phyloP scores from a whole-genome alignment of 1,140 invertebrate genomes.

The Argopecten irradians region DNA sequence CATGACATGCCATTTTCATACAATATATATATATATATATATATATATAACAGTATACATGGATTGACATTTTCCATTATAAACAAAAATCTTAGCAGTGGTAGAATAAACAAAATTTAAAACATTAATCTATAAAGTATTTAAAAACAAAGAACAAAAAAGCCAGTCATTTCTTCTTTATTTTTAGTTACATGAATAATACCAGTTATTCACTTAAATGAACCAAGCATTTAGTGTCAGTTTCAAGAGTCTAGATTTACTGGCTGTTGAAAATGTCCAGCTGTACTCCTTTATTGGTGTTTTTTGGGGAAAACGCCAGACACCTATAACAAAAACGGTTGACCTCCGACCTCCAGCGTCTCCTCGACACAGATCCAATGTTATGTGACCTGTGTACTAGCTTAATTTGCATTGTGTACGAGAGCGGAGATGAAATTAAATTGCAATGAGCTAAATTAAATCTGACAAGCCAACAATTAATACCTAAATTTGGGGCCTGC shows the following conservation, averaged over 20 bases:
- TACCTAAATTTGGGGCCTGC: neutral
- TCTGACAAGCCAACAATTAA: slow-evolving; percentile 1
- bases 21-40: no score
- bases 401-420: slow-evolving; percentile 1
- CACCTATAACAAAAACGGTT: neutral
- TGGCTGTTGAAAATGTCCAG: neutral
- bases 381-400: neutral
- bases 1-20: no score
- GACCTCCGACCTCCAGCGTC: neutral
- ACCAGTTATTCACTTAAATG: no score
- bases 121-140: no score
- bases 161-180: no score
- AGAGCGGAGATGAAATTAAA: neutral
- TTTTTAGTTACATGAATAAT: no score
- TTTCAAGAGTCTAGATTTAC: neutral
- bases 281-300: neutral
- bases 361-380: neutral
- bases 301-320: neutral
- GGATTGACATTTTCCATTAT: no score
- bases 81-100: no score
- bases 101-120: no score
- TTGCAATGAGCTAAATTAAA: neutral
- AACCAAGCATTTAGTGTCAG: neutral
- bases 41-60: no score
- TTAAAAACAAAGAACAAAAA: no score